Conservation (phyloP, 1,140 invertebrate species). For the Rhagoletis zephyria region DNA sequence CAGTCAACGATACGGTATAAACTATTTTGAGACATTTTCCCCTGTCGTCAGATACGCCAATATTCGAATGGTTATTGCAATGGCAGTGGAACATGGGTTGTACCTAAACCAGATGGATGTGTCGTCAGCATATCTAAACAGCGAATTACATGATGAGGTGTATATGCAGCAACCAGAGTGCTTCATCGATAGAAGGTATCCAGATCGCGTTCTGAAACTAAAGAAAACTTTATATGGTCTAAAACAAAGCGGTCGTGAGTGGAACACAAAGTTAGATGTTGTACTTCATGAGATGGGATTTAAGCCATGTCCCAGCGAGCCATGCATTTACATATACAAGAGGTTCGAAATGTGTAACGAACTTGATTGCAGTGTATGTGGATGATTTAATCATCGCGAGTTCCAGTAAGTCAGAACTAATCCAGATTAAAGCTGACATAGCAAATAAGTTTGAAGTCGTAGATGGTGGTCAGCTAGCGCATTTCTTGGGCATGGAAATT, state of each 20-base stretch:
- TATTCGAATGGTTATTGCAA: constrained; percentile 56
- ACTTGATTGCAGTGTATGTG: too few species aligned
- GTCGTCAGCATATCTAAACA: background rate
- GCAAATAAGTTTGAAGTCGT: constrained; percentile 2
- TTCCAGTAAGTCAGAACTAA: background rate
- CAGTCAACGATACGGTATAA: too few species aligned
- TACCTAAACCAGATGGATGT: constrained; percentile 68
- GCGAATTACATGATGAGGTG: too few species aligned
- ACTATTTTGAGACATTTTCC: too few species aligned
- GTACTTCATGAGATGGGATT: constrained; percentile 57
- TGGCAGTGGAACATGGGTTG: constrained; percentile 55
- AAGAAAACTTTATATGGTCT: constrained; percentile 66
- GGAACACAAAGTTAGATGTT: constrained; percentile 49
- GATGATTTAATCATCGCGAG: too few species aligned
- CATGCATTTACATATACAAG: background rate
- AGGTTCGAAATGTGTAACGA: too few species aligned
- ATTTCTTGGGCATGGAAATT: constrained; percentile 69
- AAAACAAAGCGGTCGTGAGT: too few species aligned
- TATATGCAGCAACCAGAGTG: too few species aligned
- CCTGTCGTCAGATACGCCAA: constrained; percentile 33
- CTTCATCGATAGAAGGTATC: background rate
- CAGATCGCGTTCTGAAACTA: constrained; percentile 64
- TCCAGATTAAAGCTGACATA: constrained; percentile 4
- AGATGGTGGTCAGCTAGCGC: constrained; percentile 56
- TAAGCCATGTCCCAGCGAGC: background rate